Percentiles rank a stretch among this genome's conserved stretches.
These are phyloP conservation scores for Alligator sinensis DNA, from an alignment of 2,113 vertebrate species.

Conservation along the genomic window DNA sequence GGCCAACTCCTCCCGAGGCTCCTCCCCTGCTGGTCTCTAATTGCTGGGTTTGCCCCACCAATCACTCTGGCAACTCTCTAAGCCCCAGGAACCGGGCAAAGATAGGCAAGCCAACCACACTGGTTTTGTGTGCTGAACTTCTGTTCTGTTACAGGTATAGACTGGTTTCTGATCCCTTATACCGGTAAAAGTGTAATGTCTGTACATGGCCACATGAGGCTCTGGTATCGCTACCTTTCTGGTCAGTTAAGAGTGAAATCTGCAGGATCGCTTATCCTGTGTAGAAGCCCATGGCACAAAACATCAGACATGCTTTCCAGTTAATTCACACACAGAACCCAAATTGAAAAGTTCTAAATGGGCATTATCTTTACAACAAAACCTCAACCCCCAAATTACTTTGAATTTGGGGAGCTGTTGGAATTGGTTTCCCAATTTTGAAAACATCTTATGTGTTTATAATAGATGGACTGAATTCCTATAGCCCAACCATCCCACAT, in stretches of 20 bases:
- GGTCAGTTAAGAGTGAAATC: accelerated
- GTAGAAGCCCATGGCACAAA: not conserved
- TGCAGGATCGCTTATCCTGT: not conserved
- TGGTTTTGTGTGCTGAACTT: too few relatives aligned
- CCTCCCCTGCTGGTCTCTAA: too few relatives aligned
- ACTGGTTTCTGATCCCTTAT: too few relatives aligned
- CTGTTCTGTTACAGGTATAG: too few relatives aligned
- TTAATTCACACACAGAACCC: not conserved
- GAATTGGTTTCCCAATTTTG: not conserved
- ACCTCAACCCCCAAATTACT: not conserved
- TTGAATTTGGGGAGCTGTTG: not conserved
- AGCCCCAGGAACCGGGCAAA: too few relatives aligned
- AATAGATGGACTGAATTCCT: not conserved
- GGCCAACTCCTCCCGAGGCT: too few relatives aligned
- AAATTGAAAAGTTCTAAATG: not conserved
- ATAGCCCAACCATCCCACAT: not conserved
- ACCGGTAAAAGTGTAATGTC: too few relatives aligned
- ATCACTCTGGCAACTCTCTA: too few relatives aligned
- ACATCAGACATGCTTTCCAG: not conserved
- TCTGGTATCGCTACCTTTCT: not conserved
- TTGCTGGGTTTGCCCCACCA: too few relatives aligned
- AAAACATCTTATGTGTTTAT: not conserved
- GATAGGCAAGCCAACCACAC: too few relatives aligned
- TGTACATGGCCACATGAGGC: not conserved
- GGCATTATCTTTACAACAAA: not conserved